Evolutionary conservation across 2,888 invertebrate genomes (phyloP), one percentile per base, ranked within the genome.

Genomic region (Cabera pusaria): DNA sequence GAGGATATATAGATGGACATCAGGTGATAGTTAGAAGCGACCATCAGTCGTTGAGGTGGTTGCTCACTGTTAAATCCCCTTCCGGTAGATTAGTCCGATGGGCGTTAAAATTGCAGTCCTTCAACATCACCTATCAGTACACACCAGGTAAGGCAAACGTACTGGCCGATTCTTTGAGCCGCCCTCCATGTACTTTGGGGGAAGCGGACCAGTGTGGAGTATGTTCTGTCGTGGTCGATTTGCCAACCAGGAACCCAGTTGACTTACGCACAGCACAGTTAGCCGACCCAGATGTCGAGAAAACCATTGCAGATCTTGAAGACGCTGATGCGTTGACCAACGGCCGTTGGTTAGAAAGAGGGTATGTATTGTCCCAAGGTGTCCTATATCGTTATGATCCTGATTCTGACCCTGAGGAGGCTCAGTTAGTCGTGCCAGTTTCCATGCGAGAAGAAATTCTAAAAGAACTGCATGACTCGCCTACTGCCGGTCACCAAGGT

Each of bases 1-100:
- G 56, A 1, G 49, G 54, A 1, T 59, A 54, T 8, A 50, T 56
- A 2, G 57, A 56, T 34, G 56, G 56, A 2, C n/a, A 22, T 0
- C 23, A 24, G 19, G 25, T 50, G 2, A 27, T 31, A 6, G 32
- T 44, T n/a, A 1, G 16, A n/a, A n/a, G n/a, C n/a, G n/a, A n/a
- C n/a, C n/a, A n/a, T n/a, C n/a, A n/a, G n/a, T n/a, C n/a, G n/a
- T n/a, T n/a, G n/a, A n/a, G n/a, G n/a, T n/a, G n/a, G n/a, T n/a
- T n/a, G 14, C 2, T 14, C 3, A 32, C 9, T 9, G n/a, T 48
- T 1, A 46, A 46, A 6, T 24, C 47, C 0, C 50, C 47, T 8
- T 43, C 32, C n/a, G 48, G 48, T 0, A 35, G 48, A n/a, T 19
- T 52, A 2, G 44, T 46, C 3, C 19, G 48, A 8, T 48, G 48